phyloP scores from a whole-genome alignment of 2,113 vertebrate genomes.

The Erythrolamprus reginae region DNA sequence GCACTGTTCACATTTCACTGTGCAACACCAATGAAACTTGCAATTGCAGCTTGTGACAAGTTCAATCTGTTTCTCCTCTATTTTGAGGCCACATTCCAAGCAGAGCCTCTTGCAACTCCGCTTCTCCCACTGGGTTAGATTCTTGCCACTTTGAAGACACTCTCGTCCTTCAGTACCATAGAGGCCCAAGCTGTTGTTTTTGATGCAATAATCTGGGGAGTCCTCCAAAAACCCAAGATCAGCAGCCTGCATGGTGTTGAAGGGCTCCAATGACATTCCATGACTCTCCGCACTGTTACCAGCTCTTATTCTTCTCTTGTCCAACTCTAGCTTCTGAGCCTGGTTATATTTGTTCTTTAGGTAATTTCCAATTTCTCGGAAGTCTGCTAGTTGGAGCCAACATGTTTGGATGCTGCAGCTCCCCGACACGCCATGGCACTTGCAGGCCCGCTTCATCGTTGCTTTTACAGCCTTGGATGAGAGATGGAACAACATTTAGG shows the following conservation, averaged over 20 bases:
- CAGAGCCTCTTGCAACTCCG: slow-evolving; percentile 86
- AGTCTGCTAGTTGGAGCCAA: slow-evolving; percentile 91
- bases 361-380: slow-evolving; percentile 86
- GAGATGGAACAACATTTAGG: slow-evolving; percentile 4
- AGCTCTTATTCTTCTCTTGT: slow-evolving; percentile 77
- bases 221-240: slow-evolving; percentile 91
- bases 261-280: slow-evolving; percentile 71
- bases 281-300: slow-evolving; percentile 88
- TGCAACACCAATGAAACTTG: slow-evolving; percentile 97
- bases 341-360: slow-evolving; percentile 85
- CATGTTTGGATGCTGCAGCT: slow-evolving; percentile 97
- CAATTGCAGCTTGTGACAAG: slow-evolving; percentile 89
- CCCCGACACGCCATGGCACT: slow-evolving; percentile 94
- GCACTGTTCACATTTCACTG: slow-evolving; percentile 88
- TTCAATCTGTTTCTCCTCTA: slow-evolving; percentile 77
- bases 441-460: slow-evolving; percentile 88
- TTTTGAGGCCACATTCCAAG: slow-evolving; percentile 82
- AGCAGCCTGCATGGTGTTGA: slow-evolving; percentile 72
- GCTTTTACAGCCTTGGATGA: slow-evolving; percentile 78
- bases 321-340: slow-evolving; percentile 88
- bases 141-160: slow-evolving; percentile 79
- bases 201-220: slow-evolving; percentile 89
- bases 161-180: slow-evolving; percentile 89
- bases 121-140: slow-evolving; percentile 75
- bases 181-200: slow-evolving; percentile 82